Percentiles rank a stretch among this genome's conserved stretches.
Conservation (phyloP, 1,140 invertebrate species). For the Drosophila teissieri region DNA sequence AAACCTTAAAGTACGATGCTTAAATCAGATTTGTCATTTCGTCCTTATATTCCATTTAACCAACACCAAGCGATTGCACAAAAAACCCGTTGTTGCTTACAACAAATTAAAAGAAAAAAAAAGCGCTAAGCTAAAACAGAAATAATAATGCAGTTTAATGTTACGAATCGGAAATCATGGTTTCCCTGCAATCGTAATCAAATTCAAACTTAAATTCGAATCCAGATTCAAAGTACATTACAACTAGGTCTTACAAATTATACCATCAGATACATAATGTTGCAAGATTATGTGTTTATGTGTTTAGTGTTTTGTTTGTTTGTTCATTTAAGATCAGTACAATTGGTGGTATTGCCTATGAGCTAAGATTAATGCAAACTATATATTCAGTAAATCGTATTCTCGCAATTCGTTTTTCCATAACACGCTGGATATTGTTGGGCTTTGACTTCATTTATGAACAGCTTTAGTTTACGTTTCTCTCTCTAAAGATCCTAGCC, state of each 20-base stretch:
- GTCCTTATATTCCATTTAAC: constrained; percentile 56
- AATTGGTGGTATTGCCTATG: constrained; percentile 43
- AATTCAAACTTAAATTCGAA: constrained; percentile 56
- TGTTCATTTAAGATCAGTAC: constrained; percentile 45
- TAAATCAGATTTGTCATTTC: constrained; percentile 19
- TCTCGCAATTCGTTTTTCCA: constrained; percentile 16
- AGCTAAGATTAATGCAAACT: constrained; percentile 9
- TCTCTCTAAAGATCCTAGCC: not conserved
- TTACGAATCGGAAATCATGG: constrained; percentile 15
- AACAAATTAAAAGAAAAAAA: constrained; percentile 65
- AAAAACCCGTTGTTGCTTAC: constrained; percentile 84
- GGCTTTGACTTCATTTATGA: constrained; percentile 51
- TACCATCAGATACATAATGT: constrained; percentile 21
- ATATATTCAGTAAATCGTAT: constrained; percentile 8
- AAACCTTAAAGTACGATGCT: not conserved
- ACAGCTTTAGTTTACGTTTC: constrained; percentile 43
- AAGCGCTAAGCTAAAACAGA: constrained; percentile 43
- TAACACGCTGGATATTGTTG: constrained; percentile 3
- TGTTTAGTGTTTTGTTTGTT: constrained; percentile 10
- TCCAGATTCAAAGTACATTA: constrained; percentile 12
- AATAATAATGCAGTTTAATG: constrained; percentile 29
- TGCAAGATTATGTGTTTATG: not conserved
- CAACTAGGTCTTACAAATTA: constrained; percentile 20
- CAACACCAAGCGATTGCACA: constrained; percentile 84
- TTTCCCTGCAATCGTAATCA: constrained; percentile 8